phyloP scores from a whole-genome alignment of 2,797 vertebrate species.

The Choloepus didactylus region DNA sequence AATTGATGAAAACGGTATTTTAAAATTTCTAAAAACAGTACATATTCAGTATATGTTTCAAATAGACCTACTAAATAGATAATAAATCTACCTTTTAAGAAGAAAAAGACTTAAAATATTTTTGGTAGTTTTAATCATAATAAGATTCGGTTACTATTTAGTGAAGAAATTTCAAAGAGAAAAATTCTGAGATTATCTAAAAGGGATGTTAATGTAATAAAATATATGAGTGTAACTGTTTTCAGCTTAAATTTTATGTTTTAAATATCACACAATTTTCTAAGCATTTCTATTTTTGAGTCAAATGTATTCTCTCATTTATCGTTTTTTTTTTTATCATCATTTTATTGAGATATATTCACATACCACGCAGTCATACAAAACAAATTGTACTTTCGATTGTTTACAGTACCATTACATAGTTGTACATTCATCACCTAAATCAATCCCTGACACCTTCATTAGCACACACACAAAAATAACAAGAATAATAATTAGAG shows the following conservation, averaged over 20 bases:
- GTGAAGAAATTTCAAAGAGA: constrained; percentile 65
- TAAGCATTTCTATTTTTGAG: constrained; percentile 56
- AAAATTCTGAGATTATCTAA: constrained; percentile 71
- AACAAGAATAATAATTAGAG: too few species aligned
- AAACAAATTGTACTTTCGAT: too few species aligned
- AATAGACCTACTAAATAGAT: constrained; percentile 44
- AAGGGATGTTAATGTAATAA: constrained; percentile 64
- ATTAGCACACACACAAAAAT: too few species aligned
- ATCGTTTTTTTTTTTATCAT: too few species aligned
- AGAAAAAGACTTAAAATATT: constrained; percentile 48
- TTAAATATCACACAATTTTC: constrained; percentile 66
- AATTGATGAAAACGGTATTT: background rate
- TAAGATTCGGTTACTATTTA: constrained; percentile 66
- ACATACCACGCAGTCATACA: too few species aligned
- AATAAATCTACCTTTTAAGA: constrained; percentile 62
- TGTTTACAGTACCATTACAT: too few species aligned
- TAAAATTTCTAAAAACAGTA: constrained; percentile 18
- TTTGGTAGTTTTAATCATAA: constrained; percentile 68
- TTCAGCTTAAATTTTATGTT: constrained; percentile 72
- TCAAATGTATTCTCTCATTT: constrained; percentile 54
- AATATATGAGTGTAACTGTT: constrained; percentile 66
- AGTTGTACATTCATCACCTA: too few species aligned
- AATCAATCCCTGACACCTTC: too few species aligned
- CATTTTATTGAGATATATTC: too few species aligned
- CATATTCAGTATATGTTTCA: background rate